Evolutionary conservation across 2,113 vertebrate genomes (phyloP).

Genomic region (Gymnorhina tibicen): DNA sequence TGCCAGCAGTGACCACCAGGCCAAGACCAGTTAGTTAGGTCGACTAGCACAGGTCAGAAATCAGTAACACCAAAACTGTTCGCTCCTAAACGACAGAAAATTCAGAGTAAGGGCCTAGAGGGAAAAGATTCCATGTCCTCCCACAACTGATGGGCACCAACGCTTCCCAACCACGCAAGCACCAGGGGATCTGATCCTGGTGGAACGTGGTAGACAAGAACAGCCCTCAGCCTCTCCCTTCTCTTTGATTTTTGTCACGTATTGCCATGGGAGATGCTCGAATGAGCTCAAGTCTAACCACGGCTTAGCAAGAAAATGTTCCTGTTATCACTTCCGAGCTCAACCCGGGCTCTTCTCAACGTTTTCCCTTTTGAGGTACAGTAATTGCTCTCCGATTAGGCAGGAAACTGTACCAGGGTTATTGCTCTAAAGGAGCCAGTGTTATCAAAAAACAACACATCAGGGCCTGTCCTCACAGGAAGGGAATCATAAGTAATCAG

Average conservation of each 20-base stretch:
- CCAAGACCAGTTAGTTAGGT: neutral
- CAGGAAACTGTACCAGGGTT: constrained; percentile 81
- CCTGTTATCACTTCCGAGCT: constrained; percentile 30
- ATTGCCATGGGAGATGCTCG: neutral
- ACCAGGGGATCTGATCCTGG: neutral
- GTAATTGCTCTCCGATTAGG: constrained; percentile 75
- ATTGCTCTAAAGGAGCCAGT: constrained; percentile 78
- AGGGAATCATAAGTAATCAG: constrained; percentile 75
- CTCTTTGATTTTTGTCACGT: neutral
- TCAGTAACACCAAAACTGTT: neutral
- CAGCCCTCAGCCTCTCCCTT: neutral
- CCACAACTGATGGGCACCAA: neutral
- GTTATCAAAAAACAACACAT: constrained; percentile 81
- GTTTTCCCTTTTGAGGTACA: constrained; percentile 63
- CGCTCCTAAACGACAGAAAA: neutral
- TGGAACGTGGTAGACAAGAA: neutral
- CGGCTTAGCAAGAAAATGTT: neutral
- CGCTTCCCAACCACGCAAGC: neutral
- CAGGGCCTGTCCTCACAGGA: constrained; percentile 75
- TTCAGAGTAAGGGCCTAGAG: neutral
- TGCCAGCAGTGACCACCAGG: neutral
- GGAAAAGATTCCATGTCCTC: neutral
- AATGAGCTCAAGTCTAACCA: neutral
- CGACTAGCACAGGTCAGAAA: neutral
- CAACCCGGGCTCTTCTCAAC: constrained; percentile 52